Conservation (phyloP, 2,113 vertebrate genomes). For the Amphiprion ocellaris region DNA sequence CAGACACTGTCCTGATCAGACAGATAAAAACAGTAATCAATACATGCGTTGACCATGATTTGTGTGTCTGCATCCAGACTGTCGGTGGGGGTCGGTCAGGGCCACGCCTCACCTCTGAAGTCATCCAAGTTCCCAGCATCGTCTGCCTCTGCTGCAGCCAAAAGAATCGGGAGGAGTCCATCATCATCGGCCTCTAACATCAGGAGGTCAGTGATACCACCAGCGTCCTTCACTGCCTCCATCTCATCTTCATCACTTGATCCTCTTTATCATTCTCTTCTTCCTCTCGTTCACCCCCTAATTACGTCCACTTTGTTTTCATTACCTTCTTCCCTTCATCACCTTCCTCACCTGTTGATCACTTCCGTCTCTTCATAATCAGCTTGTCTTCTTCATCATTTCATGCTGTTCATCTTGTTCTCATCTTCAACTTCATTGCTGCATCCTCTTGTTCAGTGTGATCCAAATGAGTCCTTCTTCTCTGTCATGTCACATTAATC, state of each 20-base stretch:
- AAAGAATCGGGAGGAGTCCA: slow-evolving; percentile 86
- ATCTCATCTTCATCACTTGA: background rate
- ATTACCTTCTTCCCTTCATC: too few relatives aligned
- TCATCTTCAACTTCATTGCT: background rate
- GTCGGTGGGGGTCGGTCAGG: slow-evolving; percentile 81
- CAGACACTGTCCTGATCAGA: too few relatives aligned
- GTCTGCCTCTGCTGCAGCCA: slow-evolving; percentile 85
- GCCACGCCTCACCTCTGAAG: slow-evolving; percentile 86
- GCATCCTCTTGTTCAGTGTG: too few relatives aligned
- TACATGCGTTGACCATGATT: background rate
- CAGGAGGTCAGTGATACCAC: slow-evolving; percentile 86
- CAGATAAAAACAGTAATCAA: background rate
- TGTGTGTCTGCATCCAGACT: slow-evolving; percentile 74
- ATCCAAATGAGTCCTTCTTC: too few relatives aligned
- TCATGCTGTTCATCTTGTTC: background rate
- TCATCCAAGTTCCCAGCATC: slow-evolving; percentile 85
- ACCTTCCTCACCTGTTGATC: too few relatives aligned
- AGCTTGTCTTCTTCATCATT: background rate
- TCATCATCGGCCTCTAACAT: slow-evolving; percentile 80
- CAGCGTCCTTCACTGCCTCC: background rate
- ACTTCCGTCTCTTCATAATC: background rate
- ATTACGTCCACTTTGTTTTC: too few relatives aligned
- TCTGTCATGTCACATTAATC: too few relatives aligned
- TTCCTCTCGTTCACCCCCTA: too few relatives aligned
- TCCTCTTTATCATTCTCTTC: background rate